A percentile compares a stretch with the other conserved stretches of the same genome.
phyloP scores from a whole-genome alignment of 2,797 vertebrate genomes.

The Chlorospingus flavigularis region DNA sequence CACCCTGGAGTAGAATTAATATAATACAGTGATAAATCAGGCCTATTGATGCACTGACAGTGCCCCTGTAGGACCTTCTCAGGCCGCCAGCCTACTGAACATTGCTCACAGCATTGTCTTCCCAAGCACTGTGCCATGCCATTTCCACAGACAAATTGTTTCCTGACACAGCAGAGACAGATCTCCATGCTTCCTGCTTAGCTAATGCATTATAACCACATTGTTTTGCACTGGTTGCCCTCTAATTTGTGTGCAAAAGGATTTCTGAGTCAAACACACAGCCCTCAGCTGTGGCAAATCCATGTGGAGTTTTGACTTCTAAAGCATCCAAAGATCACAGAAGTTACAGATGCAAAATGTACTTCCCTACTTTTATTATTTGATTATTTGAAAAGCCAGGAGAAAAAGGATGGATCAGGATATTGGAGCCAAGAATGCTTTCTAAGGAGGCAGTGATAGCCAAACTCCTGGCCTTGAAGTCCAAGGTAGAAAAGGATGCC shows the following conservation, averaged over 20 bases:
- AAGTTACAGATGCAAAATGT: conserved; percentile 24
- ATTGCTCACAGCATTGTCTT: conserved; percentile 36
- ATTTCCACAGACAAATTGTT: conserved; percentile 63
- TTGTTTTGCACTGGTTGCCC: conserved; percentile 50
- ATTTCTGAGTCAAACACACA: conserved; percentile 32
- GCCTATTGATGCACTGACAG: conserved; percentile 45
- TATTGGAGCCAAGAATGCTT: conserved; percentile 42
- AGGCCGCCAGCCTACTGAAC: conserved; percentile 7
- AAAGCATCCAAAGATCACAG: conserved; percentile 43
- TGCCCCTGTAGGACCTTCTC: conserved; percentile 49
- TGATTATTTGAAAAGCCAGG: conserved; percentile 38
- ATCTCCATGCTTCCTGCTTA: conserved; percentile 52
- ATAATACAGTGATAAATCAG: conserved; percentile 52
- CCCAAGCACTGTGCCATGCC: conserved; percentile 24
- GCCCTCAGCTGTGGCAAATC: conserved; percentile 27
- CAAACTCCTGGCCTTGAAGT: not conserved
- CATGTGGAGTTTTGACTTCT: conserved; percentile 39
- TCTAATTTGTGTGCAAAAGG: conserved; percentile 55
- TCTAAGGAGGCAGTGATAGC: conserved; percentile 43
- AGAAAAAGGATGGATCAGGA: conserved; percentile 14
- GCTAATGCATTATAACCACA: conserved; percentile 57
- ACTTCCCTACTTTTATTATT: conserved; percentile 3
- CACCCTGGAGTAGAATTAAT: conserved; percentile 31
- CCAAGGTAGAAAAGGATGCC: conserved; percentile 21
- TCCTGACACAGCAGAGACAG: conserved; percentile 57